A percentile compares a stretch with the other conserved stretches of the same genome.
These are phyloP conservation scores for Agrochola circellaris DNA, from an alignment of 2,888 invertebrate genomes.

Conservation along the genomic window DNA sequence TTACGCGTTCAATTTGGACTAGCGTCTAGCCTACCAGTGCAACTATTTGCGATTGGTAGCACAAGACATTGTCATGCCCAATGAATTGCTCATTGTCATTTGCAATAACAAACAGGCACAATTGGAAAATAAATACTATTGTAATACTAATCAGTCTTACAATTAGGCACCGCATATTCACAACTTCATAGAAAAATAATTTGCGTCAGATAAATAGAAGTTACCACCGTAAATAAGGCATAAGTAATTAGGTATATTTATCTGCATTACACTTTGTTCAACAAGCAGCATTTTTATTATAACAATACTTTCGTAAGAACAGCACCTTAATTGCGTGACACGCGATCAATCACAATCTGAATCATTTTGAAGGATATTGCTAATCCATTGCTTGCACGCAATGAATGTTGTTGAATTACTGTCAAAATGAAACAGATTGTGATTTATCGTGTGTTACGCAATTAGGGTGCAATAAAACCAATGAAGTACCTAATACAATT, in stretches of 20 bases:
- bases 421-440: too few relatives aligned
- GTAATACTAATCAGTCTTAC: slow-evolving; percentile 83
- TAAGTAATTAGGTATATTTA: neutral
- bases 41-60: neutral
- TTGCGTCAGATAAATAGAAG: slow-evolving; percentile 19
- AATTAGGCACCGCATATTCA: slow-evolving; percentile 79
- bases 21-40: neutral
- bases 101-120: slow-evolving; percentile 58
- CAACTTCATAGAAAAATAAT: slow-evolving; percentile 63
- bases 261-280: slow-evolving; percentile 1
- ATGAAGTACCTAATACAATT: too few relatives aligned
- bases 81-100: slow-evolving; percentile 18
- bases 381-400: too few relatives aligned
- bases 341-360: too few relatives aligned
- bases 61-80: slow-evolving; percentile 8
- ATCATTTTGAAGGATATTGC: too few relatives aligned
- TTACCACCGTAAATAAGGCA: slow-evolving; percentile 14
- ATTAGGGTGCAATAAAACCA: too few relatives aligned
- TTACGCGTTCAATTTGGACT: neutral
- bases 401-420: too few relatives aligned
- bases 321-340: too few relatives aligned
- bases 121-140: slow-evolving; percentile 67
- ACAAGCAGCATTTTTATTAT: slow-evolving; percentile 1
- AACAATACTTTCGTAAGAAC: slow-evolving; percentile 25
- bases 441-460: too few relatives aligned